phyloP scores from a whole-genome alignment of 2,797 vertebrate species.

The Dendrocincla fuliginosa region DNA sequence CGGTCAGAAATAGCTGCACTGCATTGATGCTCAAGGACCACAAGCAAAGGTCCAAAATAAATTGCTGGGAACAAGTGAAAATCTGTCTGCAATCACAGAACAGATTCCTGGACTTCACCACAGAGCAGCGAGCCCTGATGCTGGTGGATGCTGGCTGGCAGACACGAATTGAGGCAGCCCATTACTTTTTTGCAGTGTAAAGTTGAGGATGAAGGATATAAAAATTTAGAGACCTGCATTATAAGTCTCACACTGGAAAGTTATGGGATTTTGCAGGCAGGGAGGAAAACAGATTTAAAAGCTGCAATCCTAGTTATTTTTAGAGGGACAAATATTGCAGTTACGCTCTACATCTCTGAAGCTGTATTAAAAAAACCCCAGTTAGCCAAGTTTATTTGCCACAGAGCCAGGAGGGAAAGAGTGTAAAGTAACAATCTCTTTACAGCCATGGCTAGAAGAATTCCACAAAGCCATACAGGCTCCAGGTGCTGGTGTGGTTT shows the following conservation, averaged over 20 bases:
- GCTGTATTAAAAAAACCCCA: neutral
- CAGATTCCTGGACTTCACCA: neutral
- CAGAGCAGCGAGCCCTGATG: neutral
- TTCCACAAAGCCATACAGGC: neutral
- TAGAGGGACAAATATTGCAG: slow-evolving; percentile 43
- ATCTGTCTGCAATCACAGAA: slow-evolving; percentile 7
- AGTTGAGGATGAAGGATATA: slow-evolving; percentile 14
- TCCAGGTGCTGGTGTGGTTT: neutral
- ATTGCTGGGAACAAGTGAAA: slow-evolving; percentile 13
- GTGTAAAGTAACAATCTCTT: neutral
- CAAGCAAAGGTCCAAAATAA: neutral
- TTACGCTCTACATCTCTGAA: neutral
- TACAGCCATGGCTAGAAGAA: neutral
- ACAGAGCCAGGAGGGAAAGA: neutral
- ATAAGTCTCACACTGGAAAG: neutral
- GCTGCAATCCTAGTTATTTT: slow-evolving; percentile 45
- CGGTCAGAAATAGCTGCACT: neutral
- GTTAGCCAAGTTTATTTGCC: neutral
- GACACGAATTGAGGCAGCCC: neutral
- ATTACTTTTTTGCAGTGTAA: neutral
- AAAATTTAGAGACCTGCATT: slow-evolving; percentile 22
- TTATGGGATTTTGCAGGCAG: neutral
- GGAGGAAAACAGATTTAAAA: slow-evolving; percentile 29
- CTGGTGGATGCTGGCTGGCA: neutral
- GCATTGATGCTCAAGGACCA: slow-evolving; percentile 4